A percentile compares a stretch with the other conserved stretches of the same genome.
Conservation (phyloP, 2,797 vertebrate species). For the Enteromius paludinosus region DNA sequence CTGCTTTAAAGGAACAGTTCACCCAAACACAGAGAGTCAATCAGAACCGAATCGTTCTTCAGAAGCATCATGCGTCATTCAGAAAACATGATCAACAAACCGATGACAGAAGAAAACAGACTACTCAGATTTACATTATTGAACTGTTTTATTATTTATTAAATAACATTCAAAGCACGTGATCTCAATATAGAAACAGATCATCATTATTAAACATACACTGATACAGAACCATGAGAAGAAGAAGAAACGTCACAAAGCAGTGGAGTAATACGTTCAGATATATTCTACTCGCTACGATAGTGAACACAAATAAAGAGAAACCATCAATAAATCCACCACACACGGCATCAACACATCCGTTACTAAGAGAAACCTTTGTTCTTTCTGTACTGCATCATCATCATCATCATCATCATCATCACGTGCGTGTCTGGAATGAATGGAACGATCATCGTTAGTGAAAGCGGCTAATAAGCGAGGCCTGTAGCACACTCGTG, state of each 20-base stretch:
- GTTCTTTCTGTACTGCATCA: conserved; percentile 44
- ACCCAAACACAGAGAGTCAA: no score
- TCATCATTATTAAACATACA: background rate
- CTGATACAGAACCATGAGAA: conserved; percentile 61
- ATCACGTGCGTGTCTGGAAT: conserved; percentile 2
- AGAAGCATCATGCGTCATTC: no score
- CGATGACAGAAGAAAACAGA: background rate
- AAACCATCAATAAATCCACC: conserved; percentile 83
- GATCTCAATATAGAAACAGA: conserved; percentile 19
- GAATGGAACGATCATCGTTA: background rate
- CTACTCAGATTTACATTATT: background rate
- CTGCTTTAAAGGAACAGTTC: background rate
- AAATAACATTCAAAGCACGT: conserved; percentile 6
- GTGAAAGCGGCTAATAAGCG: background rate
- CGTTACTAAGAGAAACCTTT: conserved; percentile 70
- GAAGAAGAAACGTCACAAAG: conserved; percentile 81
- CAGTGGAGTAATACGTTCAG: conserved; percentile 62
- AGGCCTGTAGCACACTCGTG: background rate
- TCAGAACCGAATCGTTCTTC: background rate
- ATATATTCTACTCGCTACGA: conserved; percentile 77
- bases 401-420: conserved; percentile 32
- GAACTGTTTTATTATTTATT: background rate
- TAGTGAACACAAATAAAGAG: conserved; percentile 73
- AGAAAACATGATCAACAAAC: background rate
- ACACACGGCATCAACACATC: conserved; percentile 74